Conservation (phyloP, 2,888 invertebrate species). For the Diarsia dahlii region DNA sequence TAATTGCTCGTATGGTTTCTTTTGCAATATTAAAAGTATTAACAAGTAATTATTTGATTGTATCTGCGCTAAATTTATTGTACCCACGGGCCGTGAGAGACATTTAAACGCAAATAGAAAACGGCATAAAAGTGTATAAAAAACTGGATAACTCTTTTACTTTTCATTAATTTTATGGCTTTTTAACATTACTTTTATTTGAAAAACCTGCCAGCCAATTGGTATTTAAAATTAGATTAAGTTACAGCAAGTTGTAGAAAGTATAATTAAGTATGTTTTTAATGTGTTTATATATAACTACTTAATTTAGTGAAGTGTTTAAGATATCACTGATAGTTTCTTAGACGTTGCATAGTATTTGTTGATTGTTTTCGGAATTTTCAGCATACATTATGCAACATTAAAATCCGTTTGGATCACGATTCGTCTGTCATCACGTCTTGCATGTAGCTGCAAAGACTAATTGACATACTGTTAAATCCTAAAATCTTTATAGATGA, state of each 20-base stretch:
- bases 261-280: neutral
- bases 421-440: neutral
- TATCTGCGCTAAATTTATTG: constrained; percentile 52
- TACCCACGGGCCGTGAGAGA: constrained; percentile 39
- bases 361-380: neutral
- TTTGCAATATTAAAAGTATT: constrained; percentile 45
- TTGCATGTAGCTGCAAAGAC: neutral
- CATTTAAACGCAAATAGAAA: constrained; percentile 48
- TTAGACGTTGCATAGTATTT: neutral
- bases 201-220: neutral
- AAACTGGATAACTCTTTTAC: constrained; percentile 19
- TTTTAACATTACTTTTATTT: constrained; percentile 31
- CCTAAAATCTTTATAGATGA: neutral
- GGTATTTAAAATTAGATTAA: constrained; percentile 23
- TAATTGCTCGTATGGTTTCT: constrained; percentile 43
- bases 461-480: neutral
- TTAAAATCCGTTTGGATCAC: neutral
- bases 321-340: constrained; percentile 6
- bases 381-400: neutral
- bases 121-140: constrained; percentile 11
- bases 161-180: constrained; percentile 26
- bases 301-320: neutral
- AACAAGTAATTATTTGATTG: constrained; percentile 60
- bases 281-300: neutral
- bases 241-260: constrained; percentile 1